A percentile compares a stretch with the other conserved stretches of the same genome.
These are phyloP conservation scores for Trematomus loennbergii DNA, from an alignment of 2,113 vertebrate species.

Conservation along the genomic window DNA sequence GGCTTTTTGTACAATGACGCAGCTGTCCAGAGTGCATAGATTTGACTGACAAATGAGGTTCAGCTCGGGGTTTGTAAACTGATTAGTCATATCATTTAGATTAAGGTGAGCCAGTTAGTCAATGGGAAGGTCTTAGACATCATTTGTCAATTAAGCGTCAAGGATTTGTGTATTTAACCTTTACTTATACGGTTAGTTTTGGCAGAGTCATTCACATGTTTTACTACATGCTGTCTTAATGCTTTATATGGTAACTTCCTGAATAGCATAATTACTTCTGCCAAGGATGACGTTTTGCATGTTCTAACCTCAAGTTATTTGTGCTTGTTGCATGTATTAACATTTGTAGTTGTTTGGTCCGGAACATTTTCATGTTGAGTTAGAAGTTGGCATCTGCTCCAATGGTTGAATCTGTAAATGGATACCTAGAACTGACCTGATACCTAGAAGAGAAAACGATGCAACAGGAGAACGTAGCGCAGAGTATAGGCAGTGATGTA, in stretches of 20 bases:
- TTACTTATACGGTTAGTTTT: neutral
- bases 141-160: neutral
- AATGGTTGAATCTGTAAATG: slow-evolving; percentile 31
- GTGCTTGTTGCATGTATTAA: neutral
- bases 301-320: neutral
- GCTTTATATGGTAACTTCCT: too few species aligned
- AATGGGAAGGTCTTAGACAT: neutral
- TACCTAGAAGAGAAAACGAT: neutral
- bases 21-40: neutral
- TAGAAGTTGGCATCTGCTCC: slow-evolving; percentile 10
- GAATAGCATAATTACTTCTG: neutral
- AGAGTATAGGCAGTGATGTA: slow-evolving; percentile 51
- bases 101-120: neutral
- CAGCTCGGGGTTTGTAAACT: neutral
- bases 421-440: neutral
- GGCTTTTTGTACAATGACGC: neutral
- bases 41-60: neutral
- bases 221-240: too few species aligned
- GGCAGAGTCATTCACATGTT: neutral
- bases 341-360: too few species aligned
- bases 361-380: too few species aligned
- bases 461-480: neutral
- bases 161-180: neutral
- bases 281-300: too few species aligned
- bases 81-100: neutral